Conservation (phyloP, 2,888 invertebrate genomes). For the Hymenopus coronatus region DNA sequence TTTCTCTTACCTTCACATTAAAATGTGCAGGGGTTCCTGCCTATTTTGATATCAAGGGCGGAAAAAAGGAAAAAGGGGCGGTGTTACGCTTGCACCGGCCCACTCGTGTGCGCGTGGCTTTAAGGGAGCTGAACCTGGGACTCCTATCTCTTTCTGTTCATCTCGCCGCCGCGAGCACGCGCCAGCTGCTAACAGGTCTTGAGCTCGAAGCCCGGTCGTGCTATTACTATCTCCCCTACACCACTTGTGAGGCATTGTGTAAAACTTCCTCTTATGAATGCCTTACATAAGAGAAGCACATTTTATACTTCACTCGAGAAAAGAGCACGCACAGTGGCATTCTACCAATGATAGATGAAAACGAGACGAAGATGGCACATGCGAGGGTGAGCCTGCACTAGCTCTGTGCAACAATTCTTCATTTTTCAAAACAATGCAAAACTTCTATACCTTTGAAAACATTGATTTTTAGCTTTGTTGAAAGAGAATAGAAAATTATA, state of each 20-base stretch:
- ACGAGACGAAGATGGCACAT: too few relatives aligned
- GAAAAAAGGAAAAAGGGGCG: neutral
- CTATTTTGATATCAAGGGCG: neutral
- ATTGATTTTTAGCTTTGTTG: too few relatives aligned
- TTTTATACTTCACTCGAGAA: too few relatives aligned
- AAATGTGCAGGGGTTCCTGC: neutral
- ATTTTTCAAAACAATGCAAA: too few relatives aligned
- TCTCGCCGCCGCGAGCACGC: neutral
- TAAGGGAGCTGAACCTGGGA: neutral
- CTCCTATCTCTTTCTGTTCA: neutral
- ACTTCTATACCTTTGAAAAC: too few relatives aligned
- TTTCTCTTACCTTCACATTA: neutral
- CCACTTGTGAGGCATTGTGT: neutral
- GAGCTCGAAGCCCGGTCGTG: neutral
- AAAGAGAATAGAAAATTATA: too few relatives aligned
- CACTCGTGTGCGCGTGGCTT: neutral
- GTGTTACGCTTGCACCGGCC: neutral
- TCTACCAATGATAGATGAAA: too few relatives aligned
- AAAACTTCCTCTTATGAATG: neutral
- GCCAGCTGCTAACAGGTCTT: neutral
- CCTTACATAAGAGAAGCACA: too few relatives aligned
- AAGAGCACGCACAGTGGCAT: too few relatives aligned
- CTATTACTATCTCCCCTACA: neutral
- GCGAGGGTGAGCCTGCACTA: too few relatives aligned
- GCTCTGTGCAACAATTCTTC: too few relatives aligned